Percentiles rank a stretch among this genome's conserved stretches.
phyloP scores from a whole-genome alignment of 2,888 invertebrate genomes.

The Bombyx huttoni region DNA sequence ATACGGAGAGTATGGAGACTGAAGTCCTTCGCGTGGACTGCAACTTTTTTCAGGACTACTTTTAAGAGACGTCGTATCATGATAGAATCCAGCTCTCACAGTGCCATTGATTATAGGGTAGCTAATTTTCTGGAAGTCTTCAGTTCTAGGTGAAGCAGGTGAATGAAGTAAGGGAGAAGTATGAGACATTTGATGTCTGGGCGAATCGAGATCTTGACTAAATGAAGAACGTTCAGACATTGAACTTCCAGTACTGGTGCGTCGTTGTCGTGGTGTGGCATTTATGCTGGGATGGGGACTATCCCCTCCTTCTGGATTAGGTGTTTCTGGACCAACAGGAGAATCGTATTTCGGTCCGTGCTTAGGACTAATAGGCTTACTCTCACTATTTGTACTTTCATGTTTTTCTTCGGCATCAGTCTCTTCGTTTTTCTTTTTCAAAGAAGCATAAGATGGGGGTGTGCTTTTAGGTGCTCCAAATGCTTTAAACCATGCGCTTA shows the following conservation, averaged over 20 bases:
- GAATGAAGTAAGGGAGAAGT: conserved; percentile 82
- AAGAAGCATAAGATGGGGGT: conserved; percentile 47
- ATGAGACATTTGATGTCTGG: conserved; percentile 81
- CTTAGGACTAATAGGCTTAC: conserved; percentile 41
- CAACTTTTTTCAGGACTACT: conserved; percentile 89
- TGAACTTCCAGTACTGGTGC: conserved; percentile 85
- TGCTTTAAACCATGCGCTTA: conserved; percentile 93
- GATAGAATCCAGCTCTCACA: conserved; percentile 90
- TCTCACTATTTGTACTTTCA: conserved; percentile 33
- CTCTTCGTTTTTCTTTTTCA: conserved; percentile 75
- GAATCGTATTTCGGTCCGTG: conserved; percentile 48
- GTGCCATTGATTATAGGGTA: conserved; percentile 85
- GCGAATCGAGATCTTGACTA: conserved; percentile 83
- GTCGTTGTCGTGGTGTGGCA: conserved; percentile 71
- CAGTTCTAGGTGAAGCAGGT: conserved; percentile 83
- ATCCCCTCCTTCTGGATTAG: conserved; percentile 55
- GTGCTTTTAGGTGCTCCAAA: conserved; percentile 87
- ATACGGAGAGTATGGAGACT: conserved; percentile 59
- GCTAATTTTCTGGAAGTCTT: conserved; percentile 77
- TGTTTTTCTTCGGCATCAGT: conserved; percentile 55
- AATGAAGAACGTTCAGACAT: conserved; percentile 85
- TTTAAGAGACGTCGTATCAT: conserved; percentile 87
- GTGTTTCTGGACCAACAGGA: conserved; percentile 44
- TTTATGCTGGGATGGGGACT: conserved; percentile 44
- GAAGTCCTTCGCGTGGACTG: conserved; percentile 81